A percentile compares a stretch with the other conserved stretches of the same genome.
phyloP scores from a whole-genome alignment of 2,797 vertebrate species.

The Petrocephalus sullivani region DNA sequence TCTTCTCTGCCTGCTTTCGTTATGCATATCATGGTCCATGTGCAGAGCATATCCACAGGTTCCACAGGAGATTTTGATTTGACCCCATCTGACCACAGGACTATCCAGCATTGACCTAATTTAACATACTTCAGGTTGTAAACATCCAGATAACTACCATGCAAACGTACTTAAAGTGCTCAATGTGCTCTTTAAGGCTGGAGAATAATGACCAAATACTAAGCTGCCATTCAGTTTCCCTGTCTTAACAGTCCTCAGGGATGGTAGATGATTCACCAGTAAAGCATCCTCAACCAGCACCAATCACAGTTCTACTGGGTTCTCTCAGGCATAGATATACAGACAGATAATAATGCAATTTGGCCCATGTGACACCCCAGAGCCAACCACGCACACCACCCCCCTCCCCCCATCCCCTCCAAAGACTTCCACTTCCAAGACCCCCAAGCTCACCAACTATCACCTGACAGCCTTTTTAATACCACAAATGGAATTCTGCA shows the following conservation, averaged over 20 bases:
- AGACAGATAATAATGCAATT: background rate
- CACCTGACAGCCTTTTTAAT: background rate
- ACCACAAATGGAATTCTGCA: background rate
- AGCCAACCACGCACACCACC: background rate
- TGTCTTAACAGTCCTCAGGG: background rate
- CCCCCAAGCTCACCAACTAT: background rate
- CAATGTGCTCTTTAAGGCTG: background rate
- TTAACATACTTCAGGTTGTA: background rate
- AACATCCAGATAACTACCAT: background rate
- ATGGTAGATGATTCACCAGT: background rate
- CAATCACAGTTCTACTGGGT: background rate
- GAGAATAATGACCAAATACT: background rate
- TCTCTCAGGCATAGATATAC: background rate
- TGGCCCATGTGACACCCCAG: background rate
- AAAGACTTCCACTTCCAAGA: background rate
- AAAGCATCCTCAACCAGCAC: background rate
- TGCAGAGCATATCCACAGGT: background rate
- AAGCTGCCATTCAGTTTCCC: background rate
- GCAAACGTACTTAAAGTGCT: background rate
- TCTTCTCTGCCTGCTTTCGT: background rate
- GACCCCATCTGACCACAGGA: background rate
- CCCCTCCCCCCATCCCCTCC: background rate
- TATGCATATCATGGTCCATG: background rate
- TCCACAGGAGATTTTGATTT: background rate
- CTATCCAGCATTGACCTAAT: background rate